Base-by-base conservation (phyloP, 2,113 vertebrate species). In the Amia ocellicauda region DNA sequence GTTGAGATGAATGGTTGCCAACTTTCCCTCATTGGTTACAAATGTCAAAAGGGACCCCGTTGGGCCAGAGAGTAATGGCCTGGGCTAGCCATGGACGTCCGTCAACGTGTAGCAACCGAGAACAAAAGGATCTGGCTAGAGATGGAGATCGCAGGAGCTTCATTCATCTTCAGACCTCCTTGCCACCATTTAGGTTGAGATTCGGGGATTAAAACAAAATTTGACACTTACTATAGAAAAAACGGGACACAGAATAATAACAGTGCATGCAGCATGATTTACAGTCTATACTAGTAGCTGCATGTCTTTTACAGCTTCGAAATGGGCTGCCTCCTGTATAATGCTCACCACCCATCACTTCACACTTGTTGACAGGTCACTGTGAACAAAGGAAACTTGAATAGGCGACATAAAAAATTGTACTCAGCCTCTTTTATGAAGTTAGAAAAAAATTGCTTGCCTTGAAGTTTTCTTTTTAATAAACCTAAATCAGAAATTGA, bases 391-490 rank as follows among this genome's bases (percentile, higher is more conserved):
- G 47, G 31, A 20, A 27, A 23, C 49, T 2, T 1, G 31, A 47
- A 53, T 31, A 41, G 45, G 17, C 22, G 7, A 19, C 3, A 49
- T 65, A 70, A 74, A 71, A 67, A 71, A 76, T 63, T 47, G 66
- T 57, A 66, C 50, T 31, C 7, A 22, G 62, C 50, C 56, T 36
- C 65, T 68, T 56, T 72, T 62, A 56, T 71, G 58, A 66, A 63
- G 63, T 60, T 65, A 58, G 68, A 62, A 66, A 71, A 69, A 77
- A 79, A 72, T 60, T 58, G 57, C 70, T 76, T 55, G 70, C 71
- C 72, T 74, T 64, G 64, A 77, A 67, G 59, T 75, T 79, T 78
- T 81, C 45, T 70, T 82, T 82, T 79, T 74, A 77, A 79, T 83
- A 77, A 75, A 74, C 73, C 64, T 70, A 75, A 80, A 82, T 81